Evolutionary conservation across 2,888 invertebrate genomes (phyloP), one percentile per base, ranked within the genome.

Genomic region (Stenurella melanura): DNA sequence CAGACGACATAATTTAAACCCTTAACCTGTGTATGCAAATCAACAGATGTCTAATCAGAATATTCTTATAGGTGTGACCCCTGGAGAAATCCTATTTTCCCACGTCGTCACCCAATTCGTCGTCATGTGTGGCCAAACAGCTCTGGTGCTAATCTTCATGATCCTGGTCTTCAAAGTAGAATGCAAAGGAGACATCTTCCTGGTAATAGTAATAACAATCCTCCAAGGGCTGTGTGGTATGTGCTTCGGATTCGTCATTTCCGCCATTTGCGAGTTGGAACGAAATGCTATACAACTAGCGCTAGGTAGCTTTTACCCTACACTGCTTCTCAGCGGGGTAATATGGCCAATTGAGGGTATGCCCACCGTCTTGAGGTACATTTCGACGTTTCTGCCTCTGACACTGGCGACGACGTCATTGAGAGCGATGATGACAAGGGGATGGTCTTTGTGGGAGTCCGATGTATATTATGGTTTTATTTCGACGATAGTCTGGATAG

Each of bases 261-360:
- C 97, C 0, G 96, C 97, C 0, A 93, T 97, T 56, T 97, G 97
- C 90, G 96, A 96, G 87, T 91, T 97, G 80, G 98, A 98, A 89
- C 92, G 96, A 66, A 97, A 97, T 90, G 97, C 98, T 57, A 97
- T 98, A 87, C 97, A 98, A 87, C 90, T 97, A 80, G 96, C 98
- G 0, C 91, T 98, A 18, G 98, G 98, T 64, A 97, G 97, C 61
- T 97, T 98, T 91, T 98, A 98, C 90, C 98, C 98, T 19, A 97
- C 97, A 18, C 92, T 98, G 19, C 90, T 98, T 75, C 93, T 98
- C 64, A 97, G 97, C 85, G 98, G 81, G 10, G 97, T 98, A 56
- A 97, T 98, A 87, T 98, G 98, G 98, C 98, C 98, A 76, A 95
- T 98, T 79, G 97, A 98, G 89, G 81, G 97, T 74, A 98, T 98